Evolutionary conservation across 2,888 invertebrate genomes (phyloP), one percentile per base, ranked within the genome.

Genomic region (Ashinkailepas kermadecensis): DNA sequence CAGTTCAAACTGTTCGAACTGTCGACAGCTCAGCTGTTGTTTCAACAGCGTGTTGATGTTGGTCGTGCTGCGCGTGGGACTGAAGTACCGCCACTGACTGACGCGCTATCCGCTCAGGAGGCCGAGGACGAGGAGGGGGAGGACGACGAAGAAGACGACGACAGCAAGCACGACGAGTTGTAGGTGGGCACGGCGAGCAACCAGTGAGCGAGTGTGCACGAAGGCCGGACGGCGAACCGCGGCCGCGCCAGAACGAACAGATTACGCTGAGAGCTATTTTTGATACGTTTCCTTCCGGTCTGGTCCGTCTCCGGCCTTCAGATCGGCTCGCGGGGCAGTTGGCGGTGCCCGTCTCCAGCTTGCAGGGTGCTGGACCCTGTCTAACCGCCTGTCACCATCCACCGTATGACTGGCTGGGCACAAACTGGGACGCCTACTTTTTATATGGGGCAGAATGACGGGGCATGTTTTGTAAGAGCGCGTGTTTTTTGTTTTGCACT

Each of bases 131-230:
- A 81, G 18, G 58, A 81, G 23, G 81, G 78, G 21, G 81, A 67
- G 25, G 81, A 78, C 13, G 78, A 81, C 6, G 78, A 81, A 0
- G 81, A 83, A 18, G 74, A 56, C 8, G 80, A 78, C 11, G 82
- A 65, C 9, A 81, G 80, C 65, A 81, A 67, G 54, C 83, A 83
- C 82, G 83, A 83, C 74, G 83, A 83, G 81, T 81, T 83, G 65
- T 83, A 83, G 82, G 62, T 25, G 25, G 6, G 25, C 9, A 12
- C 67, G 13, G 25, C 4, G 9, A 11, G 3, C 67, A 6, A 1
- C 65, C 3, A 62, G 18, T 62, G 62, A 65, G n/a, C 8, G 65
- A 65, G 65, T 23, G 65, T 65, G n/a, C 10, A 8, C n/a, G 23
- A 1, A 18, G 59, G 59, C 59, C 59, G 11, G 59, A 59, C 15